Evolutionary conservation across 2,797 vertebrate species (phyloP).

Genomic region (Coregonus suidteri): DNA sequence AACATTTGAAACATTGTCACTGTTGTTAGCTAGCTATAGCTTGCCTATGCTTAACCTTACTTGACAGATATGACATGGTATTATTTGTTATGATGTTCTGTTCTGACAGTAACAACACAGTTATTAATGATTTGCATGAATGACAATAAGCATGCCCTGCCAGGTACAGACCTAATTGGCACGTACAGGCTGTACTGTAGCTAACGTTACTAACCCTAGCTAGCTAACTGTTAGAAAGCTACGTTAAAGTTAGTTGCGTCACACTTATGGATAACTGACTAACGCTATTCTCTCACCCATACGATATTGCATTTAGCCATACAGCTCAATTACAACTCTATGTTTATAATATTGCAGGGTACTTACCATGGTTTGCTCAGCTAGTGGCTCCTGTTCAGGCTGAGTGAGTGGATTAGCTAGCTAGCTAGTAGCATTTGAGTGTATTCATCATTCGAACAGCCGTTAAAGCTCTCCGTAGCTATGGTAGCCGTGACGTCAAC

Average conservation of each 20-base stretch:
- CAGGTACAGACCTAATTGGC: neutral
- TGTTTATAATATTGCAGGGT: neutral
- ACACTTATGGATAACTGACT: too few relatives aligned
- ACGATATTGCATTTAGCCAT: neutral
- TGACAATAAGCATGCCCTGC: neutral
- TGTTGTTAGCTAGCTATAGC: too few relatives aligned
- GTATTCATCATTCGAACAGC: constrained; percentile 24
- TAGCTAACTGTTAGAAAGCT: neutral
- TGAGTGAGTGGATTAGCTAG: constrained; percentile 54
- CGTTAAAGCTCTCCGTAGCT: constrained; percentile 44
- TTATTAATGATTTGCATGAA: neutral
- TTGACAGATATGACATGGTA: too few relatives aligned
- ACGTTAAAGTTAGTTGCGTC: too few relatives aligned
- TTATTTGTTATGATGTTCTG: neutral
- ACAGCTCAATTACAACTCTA: too few relatives aligned
- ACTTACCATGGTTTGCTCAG: constrained; percentile 72
- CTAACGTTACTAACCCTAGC: too few relatives aligned
- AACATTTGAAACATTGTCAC: neutral
- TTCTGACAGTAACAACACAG: neutral
- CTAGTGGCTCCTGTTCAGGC: constrained; percentile 30
- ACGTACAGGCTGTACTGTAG: neutral
- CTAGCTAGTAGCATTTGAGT: constrained; percentile 33
- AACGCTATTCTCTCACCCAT: neutral
- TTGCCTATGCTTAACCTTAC: too few relatives aligned
- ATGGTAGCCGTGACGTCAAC: constrained; percentile 56